Conservation (phyloP, 2,888 invertebrate genomes). For the Vandiemenella viatica region DNA sequence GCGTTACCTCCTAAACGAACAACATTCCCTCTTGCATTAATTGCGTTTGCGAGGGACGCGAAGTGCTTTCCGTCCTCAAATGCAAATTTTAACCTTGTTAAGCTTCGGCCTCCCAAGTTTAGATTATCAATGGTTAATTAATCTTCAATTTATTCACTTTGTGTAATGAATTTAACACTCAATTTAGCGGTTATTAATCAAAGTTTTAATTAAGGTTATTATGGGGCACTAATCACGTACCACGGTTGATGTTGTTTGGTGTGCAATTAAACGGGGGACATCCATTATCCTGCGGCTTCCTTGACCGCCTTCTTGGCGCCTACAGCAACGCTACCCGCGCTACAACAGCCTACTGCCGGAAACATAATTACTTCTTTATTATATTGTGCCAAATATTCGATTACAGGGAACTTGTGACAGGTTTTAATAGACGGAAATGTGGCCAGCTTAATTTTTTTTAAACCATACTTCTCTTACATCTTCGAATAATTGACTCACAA, state of each 20-base stretch:
- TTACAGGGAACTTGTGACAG: too few species aligned
- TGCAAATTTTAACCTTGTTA: conserved; percentile 38
- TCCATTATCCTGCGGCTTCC: too few species aligned
- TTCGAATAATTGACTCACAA: too few species aligned
- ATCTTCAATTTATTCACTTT: conserved; percentile 38
- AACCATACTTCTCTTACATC: too few species aligned
- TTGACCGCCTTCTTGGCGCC: too few species aligned
- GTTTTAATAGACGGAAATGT: too few species aligned
- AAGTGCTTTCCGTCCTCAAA: conserved; percentile 32
- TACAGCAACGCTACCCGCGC: too few species aligned
- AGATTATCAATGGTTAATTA: conserved; percentile 38
- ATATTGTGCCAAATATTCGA: too few species aligned
- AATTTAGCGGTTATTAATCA: conserved; percentile 42
- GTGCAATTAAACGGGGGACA: conserved; percentile 12
- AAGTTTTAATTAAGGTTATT: conserved; percentile 36
- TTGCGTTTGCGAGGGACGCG: conserved; percentile 17
- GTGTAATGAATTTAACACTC: conserved; percentile 34
- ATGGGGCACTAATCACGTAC: conserved; percentile 20
- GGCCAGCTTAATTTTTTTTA: too few species aligned
- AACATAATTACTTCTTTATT: too few species aligned
- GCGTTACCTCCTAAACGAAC: conserved; percentile 15
- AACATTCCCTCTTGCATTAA: conserved; percentile 18
- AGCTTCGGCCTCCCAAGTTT: conserved; percentile 32
- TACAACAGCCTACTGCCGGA: too few species aligned
- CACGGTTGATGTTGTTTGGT: conserved; percentile 15